Conservation (phyloP, 2,888 invertebrate genomes). For the Drosophila histrio region DNA sequence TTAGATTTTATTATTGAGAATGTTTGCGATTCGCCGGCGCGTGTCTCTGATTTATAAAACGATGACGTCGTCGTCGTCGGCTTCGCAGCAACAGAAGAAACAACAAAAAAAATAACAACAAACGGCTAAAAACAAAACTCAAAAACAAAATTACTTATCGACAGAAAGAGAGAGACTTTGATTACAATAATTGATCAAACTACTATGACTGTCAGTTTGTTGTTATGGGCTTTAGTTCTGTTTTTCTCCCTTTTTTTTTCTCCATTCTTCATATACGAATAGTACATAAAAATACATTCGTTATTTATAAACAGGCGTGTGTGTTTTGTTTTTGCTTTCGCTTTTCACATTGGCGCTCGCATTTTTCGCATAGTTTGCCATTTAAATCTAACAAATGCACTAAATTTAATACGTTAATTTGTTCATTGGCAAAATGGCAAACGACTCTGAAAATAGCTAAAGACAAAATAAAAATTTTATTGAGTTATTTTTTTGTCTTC, state of each 20-base stretch:
- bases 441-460: slow-evolving; percentile 58
- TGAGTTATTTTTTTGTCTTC: slow-evolving; percentile 8
- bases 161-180: slow-evolving; percentile 21
- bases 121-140: slow-evolving; percentile 6
- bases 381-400: slow-evolving; percentile 64
- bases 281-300: slow-evolving; percentile 5
- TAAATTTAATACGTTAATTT: slow-evolving; percentile 73
- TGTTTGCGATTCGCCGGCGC: slow-evolving; percentile 42
- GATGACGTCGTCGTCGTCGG: slow-evolving; percentile 59
- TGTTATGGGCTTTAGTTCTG: slow-evolving; percentile 30
- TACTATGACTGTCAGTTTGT: slow-evolving; percentile 34
- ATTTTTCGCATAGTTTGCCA: slow-evolving; percentile 71
- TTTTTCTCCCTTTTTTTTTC: background rate
- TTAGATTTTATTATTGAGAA: slow-evolving; percentile 31
- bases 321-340: slow-evolving; percentile 32
- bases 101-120: slow-evolving; percentile 24
- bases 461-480: slow-evolving; percentile 30
- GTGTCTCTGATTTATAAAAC: slow-evolving; percentile 60
- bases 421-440: slow-evolving; percentile 48
- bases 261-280: background rate
- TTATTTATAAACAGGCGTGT: slow-evolving; percentile 26
- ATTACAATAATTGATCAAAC: slow-evolving; percentile 67
- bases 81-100: slow-evolving; percentile 29
- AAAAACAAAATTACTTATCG: slow-evolving; percentile 41
- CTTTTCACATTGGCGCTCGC: slow-evolving; percentile 56